Evolutionary conservation across 1,140 invertebrate genomes (phyloP).

Genomic region (Tetraneura akinire): DNA sequence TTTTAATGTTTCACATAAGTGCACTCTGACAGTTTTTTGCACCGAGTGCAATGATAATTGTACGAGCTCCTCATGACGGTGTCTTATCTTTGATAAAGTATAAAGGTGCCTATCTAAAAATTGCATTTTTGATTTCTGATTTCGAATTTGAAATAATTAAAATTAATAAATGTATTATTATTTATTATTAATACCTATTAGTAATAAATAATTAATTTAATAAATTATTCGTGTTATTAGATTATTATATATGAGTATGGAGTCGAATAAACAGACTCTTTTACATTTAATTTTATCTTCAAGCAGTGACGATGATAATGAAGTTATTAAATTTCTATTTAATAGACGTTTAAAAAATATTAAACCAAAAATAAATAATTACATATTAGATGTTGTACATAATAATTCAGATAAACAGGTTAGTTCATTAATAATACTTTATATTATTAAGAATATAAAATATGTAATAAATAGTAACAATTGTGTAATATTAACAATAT

Average conservation of each 20-base stretch:
- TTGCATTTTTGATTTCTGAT: no score
- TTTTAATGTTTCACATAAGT: no score
- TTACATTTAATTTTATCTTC: neutral
- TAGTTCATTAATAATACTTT: neutral
- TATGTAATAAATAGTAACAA: no score
- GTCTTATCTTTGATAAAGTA: neutral
- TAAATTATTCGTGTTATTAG: no score
- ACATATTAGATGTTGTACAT: neutral
- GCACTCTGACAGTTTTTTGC: neutral
- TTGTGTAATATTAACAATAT: neutral
- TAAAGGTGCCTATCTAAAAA: neutral
- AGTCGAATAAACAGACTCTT: neutral
- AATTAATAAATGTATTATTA: no score
- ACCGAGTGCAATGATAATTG: neutral
- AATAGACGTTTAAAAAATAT: neutral
- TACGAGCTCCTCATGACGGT: neutral
- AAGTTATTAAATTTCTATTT: neutral
- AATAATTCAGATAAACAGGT: conserved; percentile 1
- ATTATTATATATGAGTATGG: no score
- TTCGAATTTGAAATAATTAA: no score
- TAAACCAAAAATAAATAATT: neutral
- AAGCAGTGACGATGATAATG: neutral
- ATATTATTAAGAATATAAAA: no score
- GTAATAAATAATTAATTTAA: neutral
- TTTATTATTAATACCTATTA: no score